These are phyloP conservation scores for Atta cephalotes DNA, from an alignment of 1,140 invertebrate species.

Conservation along the genomic window DNA sequence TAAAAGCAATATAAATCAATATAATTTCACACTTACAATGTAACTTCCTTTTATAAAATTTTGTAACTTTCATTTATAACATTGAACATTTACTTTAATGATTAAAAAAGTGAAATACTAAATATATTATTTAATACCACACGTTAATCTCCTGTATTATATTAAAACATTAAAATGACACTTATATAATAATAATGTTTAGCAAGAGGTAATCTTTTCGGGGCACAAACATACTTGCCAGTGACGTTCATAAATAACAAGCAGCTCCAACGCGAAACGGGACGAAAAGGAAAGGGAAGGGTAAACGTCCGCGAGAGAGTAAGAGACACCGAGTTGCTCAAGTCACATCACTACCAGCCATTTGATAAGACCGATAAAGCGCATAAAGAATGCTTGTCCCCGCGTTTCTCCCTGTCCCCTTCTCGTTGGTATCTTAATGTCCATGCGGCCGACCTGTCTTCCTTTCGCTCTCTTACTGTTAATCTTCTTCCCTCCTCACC, in stretches of 20 bases:
- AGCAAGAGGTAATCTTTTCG: not conserved
- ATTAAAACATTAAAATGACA: slow-evolving; percentile 23
- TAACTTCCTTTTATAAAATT: not conserved
- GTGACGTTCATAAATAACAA: slow-evolving; percentile 23
- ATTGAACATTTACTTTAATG: not conserved
- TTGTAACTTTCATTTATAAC: not conserved
- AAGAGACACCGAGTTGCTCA: slow-evolving; percentile 80
- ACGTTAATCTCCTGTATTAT: not conserved
- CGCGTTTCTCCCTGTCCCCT: slow-evolving; percentile 68
- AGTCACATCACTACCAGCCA: slow-evolving; percentile 83
- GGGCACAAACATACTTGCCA: not conserved
- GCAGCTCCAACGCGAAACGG: slow-evolving; percentile 1
- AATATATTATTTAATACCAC: not conserved
- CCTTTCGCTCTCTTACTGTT: slow-evolving; percentile 57
- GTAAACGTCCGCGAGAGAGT: slow-evolving; percentile 6
- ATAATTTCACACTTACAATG: too few species aligned
- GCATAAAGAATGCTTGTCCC: slow-evolving; percentile 83
- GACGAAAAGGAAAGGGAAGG: not conserved
- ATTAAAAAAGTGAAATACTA: not conserved
- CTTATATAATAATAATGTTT: slow-evolving; percentile 23
- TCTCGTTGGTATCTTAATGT: slow-evolving; percentile 78
- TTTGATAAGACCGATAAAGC: slow-evolving; percentile 84
- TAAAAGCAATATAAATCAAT: too few species aligned
- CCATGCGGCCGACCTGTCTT: slow-evolving; percentile 31
- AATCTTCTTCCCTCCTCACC: slow-evolving; percentile 34